These are phyloP conservation scores for Drosophila watanabei DNA, from an alignment of 1,140 invertebrate genomes.

Conservation along the genomic window DNA sequence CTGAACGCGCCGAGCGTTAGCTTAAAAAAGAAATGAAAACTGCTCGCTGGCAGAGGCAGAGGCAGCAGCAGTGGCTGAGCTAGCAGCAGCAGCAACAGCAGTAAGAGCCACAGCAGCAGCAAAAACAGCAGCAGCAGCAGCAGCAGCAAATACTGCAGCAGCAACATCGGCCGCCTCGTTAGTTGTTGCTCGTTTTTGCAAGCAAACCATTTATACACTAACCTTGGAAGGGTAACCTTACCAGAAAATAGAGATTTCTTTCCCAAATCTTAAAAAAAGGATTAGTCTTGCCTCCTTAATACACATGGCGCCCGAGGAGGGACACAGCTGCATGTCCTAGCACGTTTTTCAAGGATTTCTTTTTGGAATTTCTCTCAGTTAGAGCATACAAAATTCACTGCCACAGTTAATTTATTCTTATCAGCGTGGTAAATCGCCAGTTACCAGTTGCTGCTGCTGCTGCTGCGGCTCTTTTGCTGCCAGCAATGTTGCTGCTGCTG, in stretches of 20 bases:
- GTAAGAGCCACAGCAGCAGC: background rate
- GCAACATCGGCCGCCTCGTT: conserved; percentile 38
- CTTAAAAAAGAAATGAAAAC: conserved; percentile 85
- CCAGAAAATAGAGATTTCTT: background rate
- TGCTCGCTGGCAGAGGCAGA: conserved; percentile 12
- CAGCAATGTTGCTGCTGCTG: background rate
- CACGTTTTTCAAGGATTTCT: background rate
- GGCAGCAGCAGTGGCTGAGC: conserved; percentile 3
- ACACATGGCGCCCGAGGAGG: background rate
- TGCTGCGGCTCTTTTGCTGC: conserved; percentile 3
- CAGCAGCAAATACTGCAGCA: conserved; percentile 19
- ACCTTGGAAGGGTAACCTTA: too few relatives aligned
- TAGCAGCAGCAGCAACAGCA: conserved; percentile 12
- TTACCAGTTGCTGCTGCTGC: conserved; percentile 32
- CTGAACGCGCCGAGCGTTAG: conserved; percentile 69
- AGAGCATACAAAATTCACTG: background rate
- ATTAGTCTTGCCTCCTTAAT: background rate
- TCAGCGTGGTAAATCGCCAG: conserved; percentile 67
- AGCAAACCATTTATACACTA: conserved; percentile 36
- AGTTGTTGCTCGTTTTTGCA: conserved; percentile 44
- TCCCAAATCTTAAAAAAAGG: background rate
- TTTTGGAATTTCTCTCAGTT: too few relatives aligned
- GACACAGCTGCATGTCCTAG: background rate
- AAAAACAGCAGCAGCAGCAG: conserved; percentile 19
- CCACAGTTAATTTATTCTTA: conserved; percentile 43